Percentiles rank a stretch among this genome's conserved stretches.
Conservation (phyloP, 2,797 vertebrate species). For the Poeciliopsis gracilis region DNA sequence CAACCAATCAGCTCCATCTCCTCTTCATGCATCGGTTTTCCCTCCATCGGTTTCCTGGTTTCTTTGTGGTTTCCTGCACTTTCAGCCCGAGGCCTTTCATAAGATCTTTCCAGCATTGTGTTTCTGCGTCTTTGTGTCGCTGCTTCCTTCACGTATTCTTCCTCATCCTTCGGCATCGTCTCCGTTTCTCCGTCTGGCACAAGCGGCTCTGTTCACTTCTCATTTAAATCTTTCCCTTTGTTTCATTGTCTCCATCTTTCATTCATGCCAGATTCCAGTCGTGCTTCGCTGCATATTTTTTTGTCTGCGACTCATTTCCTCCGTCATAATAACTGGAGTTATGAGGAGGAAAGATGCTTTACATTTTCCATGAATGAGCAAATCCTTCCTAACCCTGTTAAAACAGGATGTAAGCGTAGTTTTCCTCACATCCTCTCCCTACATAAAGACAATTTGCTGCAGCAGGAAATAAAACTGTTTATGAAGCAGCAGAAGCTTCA, state of each 20-base stretch:
- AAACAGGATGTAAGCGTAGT: background rate
- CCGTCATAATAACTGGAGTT: background rate
- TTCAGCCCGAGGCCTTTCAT: background rate
- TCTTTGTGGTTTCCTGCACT: background rate
- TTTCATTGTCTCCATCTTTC: conserved; percentile 7
- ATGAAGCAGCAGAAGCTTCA: conserved; percentile 1
- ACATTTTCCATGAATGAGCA: background rate
- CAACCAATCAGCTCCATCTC: background rate
- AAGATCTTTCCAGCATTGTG: background rate
- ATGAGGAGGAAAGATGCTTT: background rate
- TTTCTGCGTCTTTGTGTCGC: background rate
- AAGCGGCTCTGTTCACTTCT: background rate
- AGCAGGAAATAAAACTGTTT: background rate
- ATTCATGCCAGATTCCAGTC: conserved; percentile 5
- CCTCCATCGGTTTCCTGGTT: background rate
- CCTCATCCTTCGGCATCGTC: background rate
- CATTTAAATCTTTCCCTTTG: conserved; percentile 1
- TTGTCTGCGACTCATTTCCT: background rate
- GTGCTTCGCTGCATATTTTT: background rate
- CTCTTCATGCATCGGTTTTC: background rate
- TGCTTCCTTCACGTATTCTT: background rate
- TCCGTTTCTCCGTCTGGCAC: background rate
- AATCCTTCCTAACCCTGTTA: background rate
- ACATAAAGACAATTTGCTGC: background rate
- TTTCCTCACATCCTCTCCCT: background rate